Base-by-base conservation (phyloP, 2,113 vertebrate genomes). In the Pluvianellus socialis region DNA sequence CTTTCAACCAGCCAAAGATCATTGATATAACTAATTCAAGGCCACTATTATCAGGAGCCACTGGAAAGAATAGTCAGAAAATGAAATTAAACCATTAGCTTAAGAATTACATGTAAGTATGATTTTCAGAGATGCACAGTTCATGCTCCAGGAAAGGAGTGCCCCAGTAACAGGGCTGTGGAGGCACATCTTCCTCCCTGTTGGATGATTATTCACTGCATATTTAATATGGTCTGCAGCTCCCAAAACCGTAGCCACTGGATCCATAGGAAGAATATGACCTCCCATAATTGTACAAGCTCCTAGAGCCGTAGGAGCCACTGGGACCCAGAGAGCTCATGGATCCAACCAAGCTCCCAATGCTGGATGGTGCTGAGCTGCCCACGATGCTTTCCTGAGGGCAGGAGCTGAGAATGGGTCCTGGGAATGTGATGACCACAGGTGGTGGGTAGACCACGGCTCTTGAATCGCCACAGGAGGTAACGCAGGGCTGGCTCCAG, bases 331-430 rank as follows among this genome's bases (percentile, higher is more conserved):
- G 52, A 76, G 61, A 95, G 24, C 65, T 50, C 28, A 11, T 5
- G 10, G 72, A 95, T n/a, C 58, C 88, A 72, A 42, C 67, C 2
- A 22, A 68, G 10, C 9, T 65, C 2, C 81, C 82, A 4, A 8
- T 21, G 9, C 53, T 17, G 5, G 55, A 59, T 11, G 95, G 92
- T 12, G 35, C 86, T 24, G 96, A 88, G 71, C 70, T 90, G 4
- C 89, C 86, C 86, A 96, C 94, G 1, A 82, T 0, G 61, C 95
- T 96, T 50, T 96, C 94, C 92, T 95, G 95, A 3, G 95, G 92
- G 16, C 94, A 95, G 65, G 94, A 94, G 86, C 72, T 79, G 72
- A 96, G 92, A 35, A 94, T 76, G 58, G 96, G 96, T 3, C 94
- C 96, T 2, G 96, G 94, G 79, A 96, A 95, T 23, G 83, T 95